phyloP scores from a whole-genome alignment of 2,888 invertebrate genomes.

The Mycalesis mineus region DNA sequence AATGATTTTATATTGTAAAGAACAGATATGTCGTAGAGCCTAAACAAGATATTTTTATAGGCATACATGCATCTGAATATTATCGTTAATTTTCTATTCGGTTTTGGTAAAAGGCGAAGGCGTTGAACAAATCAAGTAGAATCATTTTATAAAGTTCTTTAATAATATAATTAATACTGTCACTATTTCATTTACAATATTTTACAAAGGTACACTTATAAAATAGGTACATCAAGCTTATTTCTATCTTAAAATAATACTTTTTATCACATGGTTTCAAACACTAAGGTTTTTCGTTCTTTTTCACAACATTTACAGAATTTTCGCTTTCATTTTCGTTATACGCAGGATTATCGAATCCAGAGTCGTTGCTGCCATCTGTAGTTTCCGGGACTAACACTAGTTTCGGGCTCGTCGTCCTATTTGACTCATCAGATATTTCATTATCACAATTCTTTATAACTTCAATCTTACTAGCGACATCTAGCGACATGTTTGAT shows the following conservation, averaged over 20 bases:
- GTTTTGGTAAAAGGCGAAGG: background rate
- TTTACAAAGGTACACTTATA: conserved; percentile 14
- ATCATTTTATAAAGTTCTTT: background rate
- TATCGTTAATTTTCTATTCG: background rate
- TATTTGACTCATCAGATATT: conserved; percentile 14
- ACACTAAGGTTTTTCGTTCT: conserved; percentile 43
- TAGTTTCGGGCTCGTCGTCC: conserved; percentile 33
- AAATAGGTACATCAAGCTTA: conserved; percentile 28
- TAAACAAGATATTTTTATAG: no score
- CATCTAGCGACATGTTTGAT: conserved; percentile 45
- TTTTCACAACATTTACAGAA: conserved; percentile 40
- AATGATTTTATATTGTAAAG: no score
- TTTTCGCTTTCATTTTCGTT: conserved; percentile 49
- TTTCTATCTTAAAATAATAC: conserved; percentile 28
- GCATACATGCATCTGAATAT: no score
- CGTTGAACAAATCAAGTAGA: background rate
- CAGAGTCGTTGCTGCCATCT: conserved; percentile 72
- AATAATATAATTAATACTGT: conserved; percentile 19
- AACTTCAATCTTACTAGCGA: conserved; percentile 41
- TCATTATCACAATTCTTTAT: conserved; percentile 33
- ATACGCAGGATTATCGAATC: conserved; percentile 68
- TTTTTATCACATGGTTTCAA: conserved; percentile 31
- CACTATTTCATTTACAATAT: conserved; percentile 25
- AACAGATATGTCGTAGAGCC: no score
- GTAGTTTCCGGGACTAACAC: conserved; percentile 50